Base-by-base conservation (phyloP, 2,113 vertebrate genomes). In the Tragelaphus scriptus region DNA sequence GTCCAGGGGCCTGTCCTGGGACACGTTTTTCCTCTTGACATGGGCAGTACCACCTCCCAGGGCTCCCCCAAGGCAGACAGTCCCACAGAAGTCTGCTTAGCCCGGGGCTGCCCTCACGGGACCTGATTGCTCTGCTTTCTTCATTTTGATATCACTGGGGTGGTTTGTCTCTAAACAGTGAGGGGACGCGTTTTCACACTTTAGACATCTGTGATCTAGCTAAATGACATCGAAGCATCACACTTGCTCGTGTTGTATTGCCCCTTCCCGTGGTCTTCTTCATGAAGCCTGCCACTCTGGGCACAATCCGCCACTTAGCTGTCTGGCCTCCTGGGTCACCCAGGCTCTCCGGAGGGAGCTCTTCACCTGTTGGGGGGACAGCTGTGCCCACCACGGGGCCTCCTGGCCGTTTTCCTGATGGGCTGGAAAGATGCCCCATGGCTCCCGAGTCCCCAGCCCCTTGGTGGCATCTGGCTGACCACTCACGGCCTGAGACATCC, bases 401-500 rank as follows among this genome's bases (percentile, higher is more conserved):
- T 61, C 25, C 75, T 30, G 11, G 44, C 14, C 4, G 0, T 8
- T n/a, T 26, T 40, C 55, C 77, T 1, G 26, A 44, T 16, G 30
- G 19, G 5, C 44, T 28, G 56, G 30, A 65, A 44, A 75, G 87
- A 13, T 4, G 36, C 4, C 26, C 21, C 2, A 10, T 7, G 3
- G 6, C 11, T 15, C 59, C 53, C 17, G 15, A 28, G 49, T 15
- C 21, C 30, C 5, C 65, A 15, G 11, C 6, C 15, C 61, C 61
- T 19, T 7, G 8, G 16, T 6, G 6, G 28, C 36, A 9, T 2
- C 2, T 0, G 7, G 28, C 15, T 13, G 8, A 6, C 28, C 1
- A 0, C 61, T 19, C 36, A n/a, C 0, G 0, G 44, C 71, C 23
- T 16, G 32, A 44, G 10, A 36, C 4, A 0, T 0, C 49, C 14